These are phyloP conservation scores for Microtus ochrogaster DNA, from an alignment of 2,113 vertebrate species.

Conservation along the genomic window DNA sequence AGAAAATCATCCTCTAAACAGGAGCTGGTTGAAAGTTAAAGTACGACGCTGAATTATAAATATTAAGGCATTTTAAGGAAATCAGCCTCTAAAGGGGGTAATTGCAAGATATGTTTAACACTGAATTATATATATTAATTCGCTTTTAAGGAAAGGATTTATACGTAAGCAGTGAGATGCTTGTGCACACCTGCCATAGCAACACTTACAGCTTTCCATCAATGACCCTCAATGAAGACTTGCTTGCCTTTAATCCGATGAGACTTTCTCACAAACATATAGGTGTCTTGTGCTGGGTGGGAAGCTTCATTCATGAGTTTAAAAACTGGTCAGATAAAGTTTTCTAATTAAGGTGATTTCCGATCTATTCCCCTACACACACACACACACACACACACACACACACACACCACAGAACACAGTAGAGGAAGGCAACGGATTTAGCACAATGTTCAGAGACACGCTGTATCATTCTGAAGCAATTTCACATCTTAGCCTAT, in stretches of 20 bases:
- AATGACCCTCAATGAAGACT: neutral
- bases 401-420: neutral
- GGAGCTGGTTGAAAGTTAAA: neutral
- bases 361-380: neutral
- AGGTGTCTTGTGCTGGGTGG: neutral
- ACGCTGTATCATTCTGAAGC: neutral
- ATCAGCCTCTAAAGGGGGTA: neutral
- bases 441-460: neutral
- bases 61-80: neutral
- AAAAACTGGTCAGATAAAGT: neutral
- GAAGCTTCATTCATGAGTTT: neutral
- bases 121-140: neutral
- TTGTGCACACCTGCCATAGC: neutral
- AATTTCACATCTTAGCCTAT: neutral
- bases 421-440: neutral
- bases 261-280: neutral
- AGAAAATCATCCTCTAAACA: neutral
- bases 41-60: neutral
- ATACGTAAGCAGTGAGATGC: neutral
- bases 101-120: neutral
- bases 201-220: neutral
- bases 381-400: neutral
- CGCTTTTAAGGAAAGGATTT: conserved; percentile 25
- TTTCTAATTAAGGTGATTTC: neutral
- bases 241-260: neutral